Evolutionary conservation across 1,140 invertebrate species (phyloP).

Genomic region (Diuraphis noxia): DNA sequence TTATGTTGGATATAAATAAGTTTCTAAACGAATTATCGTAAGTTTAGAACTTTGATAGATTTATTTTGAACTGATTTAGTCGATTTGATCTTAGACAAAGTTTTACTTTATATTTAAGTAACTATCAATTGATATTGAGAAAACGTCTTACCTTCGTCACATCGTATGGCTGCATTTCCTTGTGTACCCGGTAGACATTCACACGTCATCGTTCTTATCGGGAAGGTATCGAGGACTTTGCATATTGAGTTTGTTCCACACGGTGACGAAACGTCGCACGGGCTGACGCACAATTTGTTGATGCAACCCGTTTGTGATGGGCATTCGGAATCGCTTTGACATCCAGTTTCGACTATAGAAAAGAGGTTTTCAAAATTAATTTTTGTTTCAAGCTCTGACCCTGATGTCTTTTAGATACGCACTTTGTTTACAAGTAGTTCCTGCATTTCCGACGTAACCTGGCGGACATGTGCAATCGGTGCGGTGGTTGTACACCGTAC

Average conservation of each 20-base stretch:
- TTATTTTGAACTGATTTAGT: not conserved
- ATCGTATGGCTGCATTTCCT: conserved; percentile 78
- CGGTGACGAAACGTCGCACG: conserved; percentile 77
- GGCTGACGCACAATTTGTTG: conserved; percentile 78
- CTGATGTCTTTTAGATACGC: conserved; percentile 56
- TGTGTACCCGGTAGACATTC: conserved; percentile 82
- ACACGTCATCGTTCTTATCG: conserved; percentile 86
- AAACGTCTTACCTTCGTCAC: conserved; percentile 68
- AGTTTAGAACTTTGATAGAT: not conserved
- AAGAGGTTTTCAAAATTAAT: not conserved
- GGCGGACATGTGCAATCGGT: conserved; percentile 78
- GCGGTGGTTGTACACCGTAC: conserved; percentile 75
- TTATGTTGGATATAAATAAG: no score
- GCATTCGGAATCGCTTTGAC: conserved; percentile 79
- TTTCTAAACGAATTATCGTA: no score
- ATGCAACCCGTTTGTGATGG: conserved; percentile 81
- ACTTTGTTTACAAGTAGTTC: conserved; percentile 74
- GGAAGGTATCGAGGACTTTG: conserved; percentile 76
- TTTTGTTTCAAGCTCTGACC: not conserved
- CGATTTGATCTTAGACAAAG: not conserved
- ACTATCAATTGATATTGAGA: not conserved
- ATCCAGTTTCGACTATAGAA: conserved; percentile 65
- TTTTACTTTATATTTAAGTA: not conserved
- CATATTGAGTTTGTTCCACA: conserved; percentile 82
- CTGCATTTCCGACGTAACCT: conserved; percentile 72